Conservation (phyloP, 2,888 invertebrate genomes). For the Caenorhabditis becei region DNA sequence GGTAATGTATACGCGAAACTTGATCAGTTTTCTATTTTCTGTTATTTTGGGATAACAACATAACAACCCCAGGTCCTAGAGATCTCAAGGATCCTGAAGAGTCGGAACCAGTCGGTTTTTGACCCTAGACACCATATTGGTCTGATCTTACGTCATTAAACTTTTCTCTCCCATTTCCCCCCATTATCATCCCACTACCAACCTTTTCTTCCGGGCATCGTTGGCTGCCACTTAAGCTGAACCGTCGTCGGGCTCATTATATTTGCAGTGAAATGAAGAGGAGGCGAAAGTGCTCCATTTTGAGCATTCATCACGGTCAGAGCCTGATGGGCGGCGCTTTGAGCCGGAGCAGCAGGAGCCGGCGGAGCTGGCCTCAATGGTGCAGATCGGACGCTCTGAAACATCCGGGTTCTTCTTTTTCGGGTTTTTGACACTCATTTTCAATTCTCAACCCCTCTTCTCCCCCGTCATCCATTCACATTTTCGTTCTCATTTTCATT, state of each 20-base stretch:
- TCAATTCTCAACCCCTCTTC: conserved; percentile 4
- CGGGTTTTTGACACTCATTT: conserved; percentile 5
- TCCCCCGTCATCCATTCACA: conserved; percentile 8
- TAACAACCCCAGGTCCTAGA: neutral
- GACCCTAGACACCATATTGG: neutral
- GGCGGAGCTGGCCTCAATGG: neutral
- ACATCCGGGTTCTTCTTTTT: neutral
- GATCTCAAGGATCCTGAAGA: neutral
- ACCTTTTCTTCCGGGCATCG: conserved; percentile 48
- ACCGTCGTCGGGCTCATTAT: conserved; percentile 76
- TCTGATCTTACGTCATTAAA: neutral
- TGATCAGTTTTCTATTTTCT: conserved; percentile 3
- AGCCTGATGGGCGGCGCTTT: neutral
- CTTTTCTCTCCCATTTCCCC: neutral
- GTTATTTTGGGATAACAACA: neutral
- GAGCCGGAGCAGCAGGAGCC: conserved; percentile 17
- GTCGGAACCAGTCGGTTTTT: too few species aligned
- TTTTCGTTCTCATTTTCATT: neutral
- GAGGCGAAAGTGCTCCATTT: conserved; percentile 73
- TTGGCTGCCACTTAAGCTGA: conserved; percentile 75
- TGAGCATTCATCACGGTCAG: conserved; percentile 44
- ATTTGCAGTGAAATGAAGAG: conserved; percentile 77
- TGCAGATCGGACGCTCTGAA: conserved; percentile 55
- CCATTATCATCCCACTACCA: neutral
- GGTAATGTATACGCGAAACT: neutral